phyloP scores from a whole-genome alignment of 2,888 invertebrate species.

The Zaprionus obscuricornis region DNA sequence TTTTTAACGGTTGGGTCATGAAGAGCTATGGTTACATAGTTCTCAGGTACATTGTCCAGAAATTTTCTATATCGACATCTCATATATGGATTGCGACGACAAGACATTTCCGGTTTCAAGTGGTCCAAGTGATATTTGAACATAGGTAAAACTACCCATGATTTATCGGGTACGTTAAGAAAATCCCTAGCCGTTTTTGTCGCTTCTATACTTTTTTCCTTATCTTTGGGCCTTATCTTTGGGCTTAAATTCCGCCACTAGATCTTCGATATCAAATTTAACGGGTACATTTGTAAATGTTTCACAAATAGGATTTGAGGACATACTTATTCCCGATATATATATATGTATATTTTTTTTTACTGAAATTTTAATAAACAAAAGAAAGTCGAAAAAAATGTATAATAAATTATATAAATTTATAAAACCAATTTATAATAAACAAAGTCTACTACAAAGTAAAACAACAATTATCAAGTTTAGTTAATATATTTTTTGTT shows the following conservation, averaged over 20 bases:
- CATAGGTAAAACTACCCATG: constrained; percentile 66
- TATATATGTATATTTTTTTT: no score
- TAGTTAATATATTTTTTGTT: constrained; percentile 4
- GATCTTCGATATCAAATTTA: constrained; percentile 49
- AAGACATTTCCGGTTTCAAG: constrained; percentile 54
- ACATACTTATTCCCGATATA: no score
- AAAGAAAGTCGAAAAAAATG: no score
- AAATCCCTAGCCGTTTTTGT: constrained; percentile 46
- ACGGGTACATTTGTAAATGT: constrained; percentile 49
- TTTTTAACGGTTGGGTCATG: constrained; percentile 15
- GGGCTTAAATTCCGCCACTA: constrained; percentile 54
- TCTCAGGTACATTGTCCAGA: constrained; percentile 49
- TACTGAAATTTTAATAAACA: constrained; percentile 4
- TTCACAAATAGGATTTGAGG: constrained; percentile 52
- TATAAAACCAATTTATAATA: no score
- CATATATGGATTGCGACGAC: constrained; percentile 45
- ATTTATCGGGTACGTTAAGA: constrained; percentile 40
- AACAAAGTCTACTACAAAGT: constrained; percentile 12
- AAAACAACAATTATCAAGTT: neutral
- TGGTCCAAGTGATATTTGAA: constrained; percentile 62
- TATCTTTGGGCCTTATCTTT: constrained; percentile 40
- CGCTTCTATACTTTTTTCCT: constrained; percentile 17
- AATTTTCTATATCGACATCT: constrained; percentile 44
- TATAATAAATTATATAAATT: neutral
- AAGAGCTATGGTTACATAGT: constrained; percentile 32